Evolutionary conservation across 2,113 vertebrate genomes (phyloP).

Genomic region (Rana temporaria): DNA sequence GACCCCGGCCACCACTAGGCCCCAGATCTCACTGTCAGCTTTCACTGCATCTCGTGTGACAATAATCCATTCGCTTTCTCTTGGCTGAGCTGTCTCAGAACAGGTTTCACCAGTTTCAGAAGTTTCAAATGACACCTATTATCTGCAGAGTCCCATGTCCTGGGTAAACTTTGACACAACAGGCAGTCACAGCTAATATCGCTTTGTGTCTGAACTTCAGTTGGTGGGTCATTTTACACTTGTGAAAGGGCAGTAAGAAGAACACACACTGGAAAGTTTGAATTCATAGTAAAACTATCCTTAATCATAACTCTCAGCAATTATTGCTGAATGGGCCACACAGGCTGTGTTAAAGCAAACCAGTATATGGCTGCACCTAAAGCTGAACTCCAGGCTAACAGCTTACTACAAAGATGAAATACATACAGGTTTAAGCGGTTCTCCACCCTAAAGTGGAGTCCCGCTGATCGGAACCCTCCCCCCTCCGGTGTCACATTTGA

Average conservation of each 20-base stretch:
- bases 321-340: no score
- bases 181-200: background rate
- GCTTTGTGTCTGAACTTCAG: conserved; percentile 1
- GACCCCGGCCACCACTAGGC: no score
- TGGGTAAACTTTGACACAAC: background rate
- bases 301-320: no score
- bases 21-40: background rate
- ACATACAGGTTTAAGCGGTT: no score
- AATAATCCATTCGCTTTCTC: background rate
- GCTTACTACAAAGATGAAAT: no score
- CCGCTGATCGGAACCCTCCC: no score
- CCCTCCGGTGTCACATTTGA: no score
- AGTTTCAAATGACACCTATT: background rate
- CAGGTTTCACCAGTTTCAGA: conserved; percentile 26
- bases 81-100: background rate
- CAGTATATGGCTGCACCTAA: no score
- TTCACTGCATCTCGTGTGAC: background rate
- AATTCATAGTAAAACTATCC: background rate
- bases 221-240: background rate
- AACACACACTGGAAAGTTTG: background rate
- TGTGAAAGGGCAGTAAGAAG: background rate
- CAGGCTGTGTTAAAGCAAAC: no score
- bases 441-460: no score
- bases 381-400: no score
- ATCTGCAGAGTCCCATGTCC: background rate